Conservation (phyloP, 2,113 vertebrate genomes). For the Chlorodrepanis virens region DNA sequence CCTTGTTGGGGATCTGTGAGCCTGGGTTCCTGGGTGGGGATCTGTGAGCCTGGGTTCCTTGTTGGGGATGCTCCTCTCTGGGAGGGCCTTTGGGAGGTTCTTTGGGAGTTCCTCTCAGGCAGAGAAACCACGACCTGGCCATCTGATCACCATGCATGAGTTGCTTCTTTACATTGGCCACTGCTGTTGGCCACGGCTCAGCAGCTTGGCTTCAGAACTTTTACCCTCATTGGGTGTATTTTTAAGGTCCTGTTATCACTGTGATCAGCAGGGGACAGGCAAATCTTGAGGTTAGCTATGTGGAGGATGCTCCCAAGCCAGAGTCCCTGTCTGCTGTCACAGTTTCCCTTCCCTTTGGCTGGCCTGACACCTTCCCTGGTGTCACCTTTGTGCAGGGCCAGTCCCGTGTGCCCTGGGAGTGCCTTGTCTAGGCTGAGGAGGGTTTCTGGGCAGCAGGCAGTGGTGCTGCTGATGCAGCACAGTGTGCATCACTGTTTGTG, state of each 20-base stretch:
- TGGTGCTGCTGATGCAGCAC: background rate
- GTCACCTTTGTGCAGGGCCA: background rate
- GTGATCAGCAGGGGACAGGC: background rate
- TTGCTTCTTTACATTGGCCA: background rate
- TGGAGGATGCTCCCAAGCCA: background rate
- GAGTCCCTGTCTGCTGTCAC: background rate
- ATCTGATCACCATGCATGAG: background rate
- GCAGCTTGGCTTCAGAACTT: background rate
- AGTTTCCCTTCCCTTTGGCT: background rate
- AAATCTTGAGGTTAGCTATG: background rate
- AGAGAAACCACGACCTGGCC: fast-evolving
- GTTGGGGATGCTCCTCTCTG: background rate
- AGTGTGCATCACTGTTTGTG: slow-evolving; percentile 13
- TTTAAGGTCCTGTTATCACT: background rate
- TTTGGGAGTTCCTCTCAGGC: background rate
- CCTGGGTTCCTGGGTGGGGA: background rate
- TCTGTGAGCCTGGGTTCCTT: fast-evolving
- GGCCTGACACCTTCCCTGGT: background rate
- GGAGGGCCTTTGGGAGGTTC: background rate
- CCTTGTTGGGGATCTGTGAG: too few species aligned
- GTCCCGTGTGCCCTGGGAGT: background rate
- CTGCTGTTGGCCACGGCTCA: background rate
- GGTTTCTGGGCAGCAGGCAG: background rate
- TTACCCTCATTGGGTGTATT: background rate
- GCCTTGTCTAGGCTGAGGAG: background rate